Evolutionary conservation across 2,888 invertebrate species (phyloP), one percentile per base, ranked within the genome.

Genomic region (Cryptocephalus primarius): DNA sequence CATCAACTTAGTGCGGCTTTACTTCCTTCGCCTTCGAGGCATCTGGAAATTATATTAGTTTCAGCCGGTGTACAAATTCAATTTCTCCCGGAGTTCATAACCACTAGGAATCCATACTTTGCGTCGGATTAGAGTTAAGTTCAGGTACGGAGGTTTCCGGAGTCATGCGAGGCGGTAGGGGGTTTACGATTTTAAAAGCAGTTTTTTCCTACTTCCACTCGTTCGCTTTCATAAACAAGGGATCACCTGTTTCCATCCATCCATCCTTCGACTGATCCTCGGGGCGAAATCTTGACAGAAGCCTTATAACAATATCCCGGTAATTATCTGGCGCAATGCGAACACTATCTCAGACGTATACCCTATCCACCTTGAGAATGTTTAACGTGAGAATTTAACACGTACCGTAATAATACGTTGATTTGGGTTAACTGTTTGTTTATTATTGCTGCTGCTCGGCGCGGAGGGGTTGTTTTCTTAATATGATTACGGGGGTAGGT

Each of bases 1-100:
- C 49, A 54, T 54, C 52, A 50, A 51, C 42, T 54, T 49, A 51
- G 53, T 53, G 43, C 48, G 48, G 51, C 49, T 53, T 43, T 49
- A 45, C 47, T 39, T 46, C 44, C 43, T 45, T 39, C 36, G 32
- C 22, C 48, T 48, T 46, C 13, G 36, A 53, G 53, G 46, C 53
- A 47, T 46, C 48, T 49, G 53, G 47, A 46, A 51, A 53, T 53
- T 51, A 46, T 48, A 51, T 53, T 53, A 53, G 50, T 53, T 48
- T 53, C 50, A 49, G 42, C 48, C 43, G 43, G 49, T 48, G 51
- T 47, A 53, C 44, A 49, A 53, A 53, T 51, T 51, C 53, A 49
- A 51, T 53, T 51, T 46, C 45, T 45, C 38, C 22, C 42, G 11
- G 47, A 46, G 49, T 49, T 47, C 44, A 53, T 48, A 50, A 50